Conservation (phyloP, 2,113 vertebrate genomes). For the Oostethus manadensis region DNA sequence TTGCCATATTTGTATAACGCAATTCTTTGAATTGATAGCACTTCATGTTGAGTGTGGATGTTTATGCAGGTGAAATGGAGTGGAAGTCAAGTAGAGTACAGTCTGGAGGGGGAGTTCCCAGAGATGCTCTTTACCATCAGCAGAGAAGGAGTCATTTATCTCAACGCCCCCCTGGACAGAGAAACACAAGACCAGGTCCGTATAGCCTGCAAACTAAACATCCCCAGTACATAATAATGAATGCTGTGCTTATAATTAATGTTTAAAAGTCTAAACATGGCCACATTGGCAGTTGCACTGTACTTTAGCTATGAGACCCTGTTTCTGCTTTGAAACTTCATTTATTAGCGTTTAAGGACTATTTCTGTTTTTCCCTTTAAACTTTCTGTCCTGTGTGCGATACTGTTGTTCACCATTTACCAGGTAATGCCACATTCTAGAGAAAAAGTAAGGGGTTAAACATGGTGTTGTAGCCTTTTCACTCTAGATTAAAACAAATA, state of each 20-base stretch:
- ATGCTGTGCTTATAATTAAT: not conserved
- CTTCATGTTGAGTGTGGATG: constrained; percentile 16
- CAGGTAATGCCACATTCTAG: no score
- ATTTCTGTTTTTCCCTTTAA: no score
- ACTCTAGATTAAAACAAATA: not conserved
- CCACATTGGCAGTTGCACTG: not conserved
- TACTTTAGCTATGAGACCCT: not conserved
- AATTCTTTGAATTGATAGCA: not conserved
- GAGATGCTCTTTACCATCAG: constrained; percentile 72
- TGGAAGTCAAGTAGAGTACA: constrained; percentile 67
- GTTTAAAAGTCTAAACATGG: not conserved
- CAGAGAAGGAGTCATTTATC: constrained; percentile 69
- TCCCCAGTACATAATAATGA: constrained; percentile 6
- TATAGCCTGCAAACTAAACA: constrained; percentile 23
- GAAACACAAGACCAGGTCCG: constrained; percentile 76
- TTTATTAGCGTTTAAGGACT: not conserved
- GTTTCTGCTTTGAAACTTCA: not conserved
- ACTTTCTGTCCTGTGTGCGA: no score
- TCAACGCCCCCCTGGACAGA: constrained; percentile 74
- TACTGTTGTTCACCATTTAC: no score
- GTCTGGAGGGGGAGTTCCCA: constrained; percentile 72
- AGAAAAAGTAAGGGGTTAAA: no score
- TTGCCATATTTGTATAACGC: not conserved
- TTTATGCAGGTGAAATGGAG: constrained; percentile 73
- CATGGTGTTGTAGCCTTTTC: not conserved